Base-by-base conservation (phyloP, 2,797 vertebrate species). In the Notoglanidium macrostoma region DNA sequence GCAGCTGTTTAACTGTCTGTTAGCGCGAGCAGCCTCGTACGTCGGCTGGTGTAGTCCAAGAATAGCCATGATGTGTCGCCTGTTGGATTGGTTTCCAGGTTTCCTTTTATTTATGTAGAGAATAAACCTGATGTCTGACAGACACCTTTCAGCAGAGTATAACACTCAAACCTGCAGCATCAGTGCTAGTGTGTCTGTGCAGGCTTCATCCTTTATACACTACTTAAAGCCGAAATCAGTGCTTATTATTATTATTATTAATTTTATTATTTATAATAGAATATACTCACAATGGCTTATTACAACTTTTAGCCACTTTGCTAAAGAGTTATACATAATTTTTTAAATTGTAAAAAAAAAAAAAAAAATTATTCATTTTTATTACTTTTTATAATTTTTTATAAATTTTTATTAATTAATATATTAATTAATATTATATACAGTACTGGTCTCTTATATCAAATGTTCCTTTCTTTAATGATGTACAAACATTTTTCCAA, bases 1-100 rank as follows among this genome's bases (percentile, higher is more conserved):
- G 84, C 77, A 85, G 87, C 87, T 85, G 77, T 65, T 81, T 61
- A 82, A 68, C 76, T 54, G 70, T 55, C 70, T 83, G 80, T 76
- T 77, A 44, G 32, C 44, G 19, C 2, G 32, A 80, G 70, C 76
- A 26, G 83, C 55, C 74, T 72, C 72, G 15, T 81, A 55, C 26
- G 26, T 73, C 46, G 46, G 55, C 61, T 84, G 46, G 44, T 40
- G 46, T 51, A 55, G 40, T 76, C 68, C 79, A 68, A n/a, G 78
- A 88, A 77, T 86, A 83, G 84, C 68, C 44, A 6, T 26, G 35
- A 76, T 11, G 19, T 35, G 68, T 29, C 35, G 78, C 51, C 65
- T 73, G 29, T 74, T 46, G 67, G 55, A 74, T 32, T 1, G 57
- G 1, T 32, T 83, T 83, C 19, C 54, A 70, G 46, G 19, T 68